Conservation (phyloP, 2,113 vertebrate species). For the Stictonetta naevosa region DNA sequence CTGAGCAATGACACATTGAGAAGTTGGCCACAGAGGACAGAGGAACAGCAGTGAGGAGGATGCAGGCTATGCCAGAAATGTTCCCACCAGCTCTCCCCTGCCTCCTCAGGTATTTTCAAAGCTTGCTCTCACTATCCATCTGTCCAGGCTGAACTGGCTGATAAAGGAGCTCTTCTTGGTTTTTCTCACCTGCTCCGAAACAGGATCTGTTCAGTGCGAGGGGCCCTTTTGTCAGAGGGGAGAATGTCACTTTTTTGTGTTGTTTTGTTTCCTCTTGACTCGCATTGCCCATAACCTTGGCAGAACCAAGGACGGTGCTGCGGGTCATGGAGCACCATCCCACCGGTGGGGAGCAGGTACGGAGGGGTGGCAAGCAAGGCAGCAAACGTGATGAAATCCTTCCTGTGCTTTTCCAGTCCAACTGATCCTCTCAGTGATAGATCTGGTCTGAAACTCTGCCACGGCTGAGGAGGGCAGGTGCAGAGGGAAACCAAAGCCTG, state of each 20-base stretch:
- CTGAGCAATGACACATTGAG: neutral
- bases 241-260: conserved; percentile 3
- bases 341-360: neutral
- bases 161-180: conserved; percentile 64
- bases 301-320: neutral
- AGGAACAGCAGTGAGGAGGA: conserved; percentile 62
- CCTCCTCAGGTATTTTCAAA: conserved; percentile 68
- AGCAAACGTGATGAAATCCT: conserved; percentile 14
- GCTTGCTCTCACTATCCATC: conserved; percentile 62
- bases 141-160: conserved; percentile 60
- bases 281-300: conserved; percentile 33
- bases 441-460: conserved; percentile 57
- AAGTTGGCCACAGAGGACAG: conserved; percentile 69
- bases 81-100: conserved; percentile 49
- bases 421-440: conserved; percentile 71
- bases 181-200: conserved; percentile 72
- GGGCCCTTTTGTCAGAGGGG: conserved; percentile 58
- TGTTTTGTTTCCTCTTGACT: conserved; percentile 9
- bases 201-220: conserved; percentile 15
- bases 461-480: neutral
- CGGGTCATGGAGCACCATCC: neutral
- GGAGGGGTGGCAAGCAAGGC: neutral
- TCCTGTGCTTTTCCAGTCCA: conserved; percentile 50
- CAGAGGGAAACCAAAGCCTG: conserved; percentile 9
- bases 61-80: conserved; percentile 72